Base-by-base conservation (phyloP, 2,797 vertebrate genomes). In the Odontamblyopus lacepedii region DNA sequence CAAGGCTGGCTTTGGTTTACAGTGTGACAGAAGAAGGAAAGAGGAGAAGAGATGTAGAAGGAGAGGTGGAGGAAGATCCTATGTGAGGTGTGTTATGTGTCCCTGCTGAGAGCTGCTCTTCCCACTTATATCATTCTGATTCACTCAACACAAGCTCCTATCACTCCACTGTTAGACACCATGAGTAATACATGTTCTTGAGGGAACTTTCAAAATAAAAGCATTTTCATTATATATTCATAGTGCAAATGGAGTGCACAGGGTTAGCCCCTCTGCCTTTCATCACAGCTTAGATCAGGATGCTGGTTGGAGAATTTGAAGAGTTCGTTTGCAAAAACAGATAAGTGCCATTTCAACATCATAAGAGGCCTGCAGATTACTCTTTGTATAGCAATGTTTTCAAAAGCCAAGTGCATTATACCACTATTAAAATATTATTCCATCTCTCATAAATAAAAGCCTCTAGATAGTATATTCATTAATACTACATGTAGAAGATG, bases 151-250 rank as follows among this genome's bases (percentile, higher is more conserved):
- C 72, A 60, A 69, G 72, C 71, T 48, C 30, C 74, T 55, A 59
- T 26, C 65, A 73, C 38, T 41, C 26, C 61, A 12, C 0, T 0
- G 32, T 70, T 73, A 82, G 56, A 16, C 6, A 50, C 19, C 74
- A 69, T 64, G 27, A 29, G 6, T 61, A n/a, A 30, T 0, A 3
- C n/a, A 0, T 65, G 73, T 81, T 90, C 83, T 83, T 62, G 9
- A 29, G 1, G 18, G 50, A 63, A 29, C n/a, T 75, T 83, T 84
- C 85, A 88, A 78, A 89, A 81, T 87, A 78, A 86, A 85, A 70
- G 9, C 2, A 2, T 35, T 19, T 51, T 19, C 32, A n/a, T 44
- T n/a, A 44, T n/a, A 3, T 13, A 16, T 1, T 62, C 30, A 32
- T 30, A 18, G 2, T 57, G 23, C 23, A 26, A 23, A 56, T 11